Conservation (phyloP, 2,888 invertebrate genomes). For the Timema cristinae region DNA sequence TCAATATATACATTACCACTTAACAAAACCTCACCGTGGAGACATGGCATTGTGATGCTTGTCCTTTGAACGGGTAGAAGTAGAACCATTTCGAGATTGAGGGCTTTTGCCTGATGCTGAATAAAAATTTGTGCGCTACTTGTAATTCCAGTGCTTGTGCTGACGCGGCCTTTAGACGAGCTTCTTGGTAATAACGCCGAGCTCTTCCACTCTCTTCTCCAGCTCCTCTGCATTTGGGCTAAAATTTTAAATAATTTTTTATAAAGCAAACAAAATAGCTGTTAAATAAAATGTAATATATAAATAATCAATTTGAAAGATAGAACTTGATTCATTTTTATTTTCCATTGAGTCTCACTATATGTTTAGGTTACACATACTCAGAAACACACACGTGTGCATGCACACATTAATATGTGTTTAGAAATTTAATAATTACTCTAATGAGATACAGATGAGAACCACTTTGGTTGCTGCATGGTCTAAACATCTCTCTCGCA, state of each 20-base stretch:
- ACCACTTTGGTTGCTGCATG: too few species aligned
- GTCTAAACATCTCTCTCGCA: too few species aligned
- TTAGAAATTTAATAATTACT: not conserved
- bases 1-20: not conserved
- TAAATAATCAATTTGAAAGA: not conserved
- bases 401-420: not conserved
- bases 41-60: constrained; percentile 18
- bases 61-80: constrained; percentile 53
- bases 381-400: not conserved
- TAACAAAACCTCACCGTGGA: constrained; percentile 21
- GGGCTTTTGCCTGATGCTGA: constrained; percentile 45
- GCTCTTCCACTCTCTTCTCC: constrained; percentile 69
- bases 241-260: constrained; percentile 30
- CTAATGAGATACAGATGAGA: too few species aligned
- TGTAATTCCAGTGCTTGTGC: constrained; percentile 9
- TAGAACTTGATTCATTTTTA: not conserved
- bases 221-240: constrained; percentile 68
- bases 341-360: not conserved
- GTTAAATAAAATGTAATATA: too few species aligned
- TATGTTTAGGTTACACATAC: not conserved
- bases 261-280: not conserved
- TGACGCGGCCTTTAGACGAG: constrained; percentile 50
- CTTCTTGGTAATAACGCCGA: constrained; percentile 68
- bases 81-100: constrained; percentile 56
- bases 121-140: too few species aligned